Percentiles rank a stretch among this genome's conserved stretches.
Evolutionary conservation across 2,888 invertebrate genomes (phyloP).

Genomic region (Chaitophorus viminalis): DNA sequence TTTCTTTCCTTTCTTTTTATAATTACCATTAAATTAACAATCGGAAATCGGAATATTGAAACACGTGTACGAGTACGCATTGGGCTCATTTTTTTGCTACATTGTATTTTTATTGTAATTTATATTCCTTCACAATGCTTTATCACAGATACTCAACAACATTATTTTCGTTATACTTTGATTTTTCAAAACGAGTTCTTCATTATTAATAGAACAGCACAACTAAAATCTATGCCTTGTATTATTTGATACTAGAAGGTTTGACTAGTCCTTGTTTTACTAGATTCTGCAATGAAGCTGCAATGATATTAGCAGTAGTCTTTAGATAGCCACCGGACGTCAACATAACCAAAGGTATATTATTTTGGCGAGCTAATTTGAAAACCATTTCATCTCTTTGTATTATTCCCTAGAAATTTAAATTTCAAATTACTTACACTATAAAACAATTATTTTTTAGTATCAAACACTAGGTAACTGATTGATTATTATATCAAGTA

Average conservation of each 20-base stretch:
- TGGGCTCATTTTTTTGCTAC: neutral
- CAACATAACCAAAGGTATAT: constrained; percentile 85
- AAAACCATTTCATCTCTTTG: constrained; percentile 87
- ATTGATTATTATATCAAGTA: neutral
- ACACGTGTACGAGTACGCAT: neutral
- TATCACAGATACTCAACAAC: neutral
- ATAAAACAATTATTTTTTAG: neutral
- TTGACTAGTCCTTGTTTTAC: constrained; percentile 72
- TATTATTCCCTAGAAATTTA: constrained; percentile 79
- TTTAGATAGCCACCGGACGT: constrained; percentile 88
- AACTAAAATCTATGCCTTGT: neutral
- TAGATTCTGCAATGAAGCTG: constrained; percentile 85
- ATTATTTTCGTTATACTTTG: neutral
- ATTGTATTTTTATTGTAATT: neutral
- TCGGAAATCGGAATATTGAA: neutral
- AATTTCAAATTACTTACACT: neutral
- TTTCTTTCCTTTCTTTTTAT: neutral
- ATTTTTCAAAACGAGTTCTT: neutral
- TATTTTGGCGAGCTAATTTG: constrained; percentile 72
- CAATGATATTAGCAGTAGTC: constrained; percentile 81
- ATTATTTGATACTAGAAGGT: constrained; percentile 27
- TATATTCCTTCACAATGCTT: neutral
- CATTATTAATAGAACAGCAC: neutral
- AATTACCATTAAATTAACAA: neutral
- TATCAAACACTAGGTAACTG: neutral